Conservation (phyloP, 2,797 vertebrate species). For the Syngnathus rostellatus region DNA sequence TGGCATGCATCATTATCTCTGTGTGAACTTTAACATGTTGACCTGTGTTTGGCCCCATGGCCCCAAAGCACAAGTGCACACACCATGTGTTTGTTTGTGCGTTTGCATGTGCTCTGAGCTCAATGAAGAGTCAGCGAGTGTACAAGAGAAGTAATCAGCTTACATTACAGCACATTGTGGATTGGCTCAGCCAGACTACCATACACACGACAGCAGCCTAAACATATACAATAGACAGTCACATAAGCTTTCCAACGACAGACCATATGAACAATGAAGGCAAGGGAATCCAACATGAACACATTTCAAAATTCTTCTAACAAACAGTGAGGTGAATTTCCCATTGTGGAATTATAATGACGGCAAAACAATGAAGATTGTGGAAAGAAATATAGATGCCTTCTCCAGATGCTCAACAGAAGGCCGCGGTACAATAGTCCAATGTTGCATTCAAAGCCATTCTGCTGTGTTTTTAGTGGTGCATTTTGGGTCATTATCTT, state of each 20-base stretch:
- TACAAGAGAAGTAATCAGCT: slow-evolving; percentile 51
- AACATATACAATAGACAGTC: slow-evolving; percentile 19
- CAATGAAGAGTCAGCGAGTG: slow-evolving; percentile 19
- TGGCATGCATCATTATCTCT: slow-evolving; percentile 32
- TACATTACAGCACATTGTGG: slow-evolving; percentile 41
- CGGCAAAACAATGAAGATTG: too few relatives aligned
- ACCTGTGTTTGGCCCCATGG: slow-evolving; percentile 29
- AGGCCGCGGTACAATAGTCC: too few relatives aligned
- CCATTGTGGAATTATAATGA: too few relatives aligned
- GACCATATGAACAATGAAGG: background rate
- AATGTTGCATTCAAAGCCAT: too few relatives aligned
- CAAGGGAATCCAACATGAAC: background rate
- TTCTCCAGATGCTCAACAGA: too few relatives aligned
- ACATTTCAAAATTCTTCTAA: background rate
- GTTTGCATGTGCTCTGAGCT: slow-evolving; percentile 23
- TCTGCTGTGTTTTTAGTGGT: too few relatives aligned
- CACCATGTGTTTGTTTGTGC: slow-evolving; percentile 20
- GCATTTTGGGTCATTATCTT: too few relatives aligned
- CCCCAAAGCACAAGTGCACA: slow-evolving; percentile 13
- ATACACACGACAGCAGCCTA: slow-evolving; percentile 33
- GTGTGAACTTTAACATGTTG: slow-evolving; percentile 42
- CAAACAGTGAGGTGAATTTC: too few relatives aligned
- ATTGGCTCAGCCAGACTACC: slow-evolving; percentile 35
- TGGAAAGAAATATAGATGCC: too few relatives aligned
- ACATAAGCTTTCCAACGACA: slow-evolving; percentile 9